Percentiles rank a stretch among this genome's conserved stretches.
phyloP scores from a whole-genome alignment of 1,140 invertebrate species.

The fruit fly (Drosophila melanogaster) region Release_6_plus_ISO1_MT NC_004354.4:20824001-20824500 shows the following conservation, averaged over 20 bases:
- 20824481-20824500: background rate
- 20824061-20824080: background rate
- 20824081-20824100: too few species aligned
- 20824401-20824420: constrained; percentile 9
- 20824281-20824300: background rate
- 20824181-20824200: background rate
- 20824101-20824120: too few species aligned
- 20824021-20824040: background rate
- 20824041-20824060: background rate
- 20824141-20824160: too few species aligned
- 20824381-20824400: constrained; percentile 27
- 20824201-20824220: background rate
- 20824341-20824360: constrained; percentile 16
- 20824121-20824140: too few species aligned
- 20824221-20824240: background rate
- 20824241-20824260: background rate
- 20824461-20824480: background rate
- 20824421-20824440: background rate
- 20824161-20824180: background rate
- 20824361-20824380: constrained; percentile 32
- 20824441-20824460: background rate
- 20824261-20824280: background rate
- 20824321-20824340: constrained; percentile 18
- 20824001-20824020: background rate
- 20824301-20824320: background rate